phyloP scores from a whole-genome alignment of 2,888 invertebrate genomes.

The Aphodius granarius region DNA sequence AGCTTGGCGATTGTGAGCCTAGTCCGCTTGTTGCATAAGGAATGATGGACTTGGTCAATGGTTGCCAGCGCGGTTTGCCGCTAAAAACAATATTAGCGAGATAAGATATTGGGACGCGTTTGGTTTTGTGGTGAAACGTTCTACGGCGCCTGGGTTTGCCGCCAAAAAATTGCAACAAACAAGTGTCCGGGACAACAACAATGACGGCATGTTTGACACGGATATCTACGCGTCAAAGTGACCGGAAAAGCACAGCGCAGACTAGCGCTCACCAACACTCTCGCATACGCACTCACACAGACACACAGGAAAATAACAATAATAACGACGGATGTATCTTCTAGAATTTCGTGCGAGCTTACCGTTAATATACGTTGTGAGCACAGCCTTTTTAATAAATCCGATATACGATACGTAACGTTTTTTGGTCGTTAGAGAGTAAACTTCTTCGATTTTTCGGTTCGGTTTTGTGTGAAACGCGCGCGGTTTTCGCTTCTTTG shows the following conservation, averaged over 20 bases:
- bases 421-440: conserved; percentile 42
- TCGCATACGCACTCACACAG: neutral
- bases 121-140: neutral
- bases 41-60: neutral
- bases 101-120: neutral
- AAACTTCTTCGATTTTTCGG: conserved; percentile 45
- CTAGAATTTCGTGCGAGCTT: conserved; percentile 29
- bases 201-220: neutral
- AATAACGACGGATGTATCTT: neutral
- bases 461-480: conserved; percentile 31
- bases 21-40: neutral
- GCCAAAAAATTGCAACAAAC: conserved; percentile 27
- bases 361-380: conserved; percentile 44
- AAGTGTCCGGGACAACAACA: conserved; percentile 25
- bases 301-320: conserved; percentile 19
- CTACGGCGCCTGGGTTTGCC: conserved; percentile 9
- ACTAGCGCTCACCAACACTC: neutral
- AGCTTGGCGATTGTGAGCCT: neutral
- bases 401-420: conserved; percentile 44
- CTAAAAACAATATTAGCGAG: neutral
- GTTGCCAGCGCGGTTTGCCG: neutral
- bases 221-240: neutral
- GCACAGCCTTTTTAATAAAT: conserved; percentile 44
- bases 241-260: conserved; percentile 5
- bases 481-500: conserved; percentile 52